Evolutionary conservation across 2,888 invertebrate species (phyloP), one percentile per base, ranked within the genome.

Genomic region (Aspidiotus destructor): DNA sequence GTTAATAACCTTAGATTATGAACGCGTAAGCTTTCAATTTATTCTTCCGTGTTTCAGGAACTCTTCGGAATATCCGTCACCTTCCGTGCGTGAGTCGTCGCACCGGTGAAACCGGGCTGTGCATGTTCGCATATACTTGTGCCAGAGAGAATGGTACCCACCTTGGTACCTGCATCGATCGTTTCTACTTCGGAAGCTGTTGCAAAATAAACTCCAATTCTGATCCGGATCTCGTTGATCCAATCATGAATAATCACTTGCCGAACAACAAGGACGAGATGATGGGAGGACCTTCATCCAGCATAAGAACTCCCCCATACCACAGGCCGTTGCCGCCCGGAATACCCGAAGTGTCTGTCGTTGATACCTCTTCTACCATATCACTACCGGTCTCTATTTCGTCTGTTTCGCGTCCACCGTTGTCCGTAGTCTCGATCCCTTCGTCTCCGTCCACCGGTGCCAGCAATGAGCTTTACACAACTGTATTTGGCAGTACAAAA

Each of bases 51-150:
- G 48, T 85, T 82, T 75, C 82, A 84, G 89, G 88, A 78, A 86
- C 86, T 75, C 91, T 89, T 74, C 86, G 92, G 75, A 92, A 92
- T 78, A 93, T 94, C 77, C 84, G 92, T 76, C 91, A 92, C 76
- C 80, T 92, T 74, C 89, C 92, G 41, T 94, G 94, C 79, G 85
- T 91, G 76, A 89, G 90, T 69, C 83, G 89, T 76, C 84, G 85
- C 75, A 86, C 86, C 42, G 87, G 85, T 48, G 85, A 88, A 73
- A 86, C 86, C 71, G 93, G 94, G 0, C 83, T 90, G 0, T 94
- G 94, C 76, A 94, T 94, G 94, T 94, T 94, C 76, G 93, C 92
- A 71, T 92, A 92, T 78, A 90, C 93, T 75, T 94, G 93, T 77
- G 84, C 90, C 60, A 90, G 92, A 80, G 85, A 88, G 70, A 93